Percentiles rank a stretch among this genome's conserved stretches.
Evolutionary conservation across 1,140 invertebrate genomes (phyloP).

Genomic region (Chironomus tepperi): DNA sequence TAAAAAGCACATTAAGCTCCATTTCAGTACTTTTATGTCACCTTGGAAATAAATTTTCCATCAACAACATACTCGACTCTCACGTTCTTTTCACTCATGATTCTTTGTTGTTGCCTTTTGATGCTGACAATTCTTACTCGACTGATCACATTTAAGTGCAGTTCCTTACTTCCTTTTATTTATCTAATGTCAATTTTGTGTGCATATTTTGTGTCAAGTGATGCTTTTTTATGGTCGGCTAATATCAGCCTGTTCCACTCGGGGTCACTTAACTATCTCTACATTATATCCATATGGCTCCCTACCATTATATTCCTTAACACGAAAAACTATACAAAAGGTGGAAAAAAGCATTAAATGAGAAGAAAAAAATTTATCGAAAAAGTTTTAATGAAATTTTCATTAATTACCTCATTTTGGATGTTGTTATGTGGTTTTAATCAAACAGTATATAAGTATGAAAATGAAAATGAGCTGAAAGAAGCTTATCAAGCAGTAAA

Average conservation of each 20-base stretch:
- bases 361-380: neutral
- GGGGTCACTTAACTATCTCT: too few relatives aligned
- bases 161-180: neutral
- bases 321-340: too few relatives aligned
- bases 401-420: slow-evolving; percentile 18
- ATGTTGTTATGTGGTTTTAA: slow-evolving; percentile 15
- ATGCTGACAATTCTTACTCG: neutral
- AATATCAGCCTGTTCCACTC: too few relatives aligned
- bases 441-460: neutral
- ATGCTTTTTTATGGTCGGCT: too few relatives aligned
- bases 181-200: neutral
- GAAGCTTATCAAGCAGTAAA: neutral
- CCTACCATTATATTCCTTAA: too few relatives aligned
- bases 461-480: neutral
- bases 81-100: neutral
- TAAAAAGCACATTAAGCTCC: slow-evolving; percentile 20
- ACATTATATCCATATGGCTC: too few relatives aligned
- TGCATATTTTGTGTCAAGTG: neutral
- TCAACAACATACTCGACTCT: neutral
- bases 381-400: slow-evolving; percentile 20
- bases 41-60: slow-evolving; percentile 17
- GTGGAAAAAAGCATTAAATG: too few relatives aligned
- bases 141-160: slow-evolving; percentile 17
- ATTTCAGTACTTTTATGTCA: neutral
- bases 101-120: neutral